These are phyloP conservation scores for Aphidius gifuensis DNA, from an alignment of 1,140 invertebrate species.

Conservation along the genomic window DNA sequence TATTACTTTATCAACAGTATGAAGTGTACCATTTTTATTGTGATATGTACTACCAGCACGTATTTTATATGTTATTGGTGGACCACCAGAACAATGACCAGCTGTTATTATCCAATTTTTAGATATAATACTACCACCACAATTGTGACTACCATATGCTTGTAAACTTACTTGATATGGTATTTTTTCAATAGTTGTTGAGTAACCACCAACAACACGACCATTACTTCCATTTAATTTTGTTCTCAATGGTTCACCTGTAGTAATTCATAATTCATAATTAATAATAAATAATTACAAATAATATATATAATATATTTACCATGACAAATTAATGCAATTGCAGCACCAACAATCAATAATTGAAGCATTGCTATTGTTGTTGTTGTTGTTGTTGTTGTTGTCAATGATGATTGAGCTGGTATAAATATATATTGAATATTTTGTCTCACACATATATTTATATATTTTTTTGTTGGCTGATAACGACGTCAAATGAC, in stretches of 20 bases:
- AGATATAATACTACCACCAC: slow-evolving; percentile 61
- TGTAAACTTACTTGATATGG: slow-evolving; percentile 61
- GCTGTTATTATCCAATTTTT: slow-evolving; percentile 60
- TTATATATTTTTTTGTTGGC: no score
- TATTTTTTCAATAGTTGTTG: slow-evolving; percentile 57
- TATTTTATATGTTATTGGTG: not conserved
- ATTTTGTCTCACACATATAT: no score
- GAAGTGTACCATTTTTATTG: slow-evolving; percentile 20
- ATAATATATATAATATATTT: no score
- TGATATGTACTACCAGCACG: slow-evolving; percentile 21
- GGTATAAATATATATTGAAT: no score
- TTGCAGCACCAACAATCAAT: no score
- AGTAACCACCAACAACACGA: slow-evolving; percentile 61
- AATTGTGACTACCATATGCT: slow-evolving; percentile 55
- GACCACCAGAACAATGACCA: slow-evolving; percentile 56
- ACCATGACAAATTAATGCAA: no score
- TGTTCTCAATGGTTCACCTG: slow-evolving; percentile 7
- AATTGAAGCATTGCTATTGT: no score
- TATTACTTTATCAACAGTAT: slow-evolving; percentile 17
- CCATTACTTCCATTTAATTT: not conserved
- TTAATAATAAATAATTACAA: no score
- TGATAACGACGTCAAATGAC: no score
- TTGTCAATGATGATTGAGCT: no score
- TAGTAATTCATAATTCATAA: no score
- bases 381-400: no score